Conservation (phyloP, 2,113 vertebrate genomes). For the Thinocorus orbignyianus region DNA sequence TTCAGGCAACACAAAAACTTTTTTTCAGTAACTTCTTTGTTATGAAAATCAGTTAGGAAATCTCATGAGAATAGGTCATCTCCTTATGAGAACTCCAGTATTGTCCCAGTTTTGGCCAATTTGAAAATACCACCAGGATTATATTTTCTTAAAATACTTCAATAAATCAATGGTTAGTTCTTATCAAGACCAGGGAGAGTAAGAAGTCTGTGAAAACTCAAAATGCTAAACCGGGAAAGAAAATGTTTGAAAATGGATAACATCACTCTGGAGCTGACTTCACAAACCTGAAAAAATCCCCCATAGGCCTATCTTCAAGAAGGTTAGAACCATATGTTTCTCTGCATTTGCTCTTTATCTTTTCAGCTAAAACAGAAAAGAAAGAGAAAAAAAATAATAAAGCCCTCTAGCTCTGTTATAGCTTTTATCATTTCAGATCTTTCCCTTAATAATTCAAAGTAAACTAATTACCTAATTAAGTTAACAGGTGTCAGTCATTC, state of each 20-base stretch:
- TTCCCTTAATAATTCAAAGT: slow-evolving; percentile 56
- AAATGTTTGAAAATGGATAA: slow-evolving; percentile 58
- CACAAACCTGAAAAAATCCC: slow-evolving; percentile 46
- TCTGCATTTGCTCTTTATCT: slow-evolving; percentile 38
- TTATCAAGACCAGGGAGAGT: not conserved
- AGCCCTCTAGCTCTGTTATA: slow-evolving; percentile 34
- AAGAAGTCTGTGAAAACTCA: slow-evolving; percentile 20
- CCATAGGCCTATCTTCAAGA: slow-evolving; percentile 32
- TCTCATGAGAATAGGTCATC: slow-evolving; percentile 8
- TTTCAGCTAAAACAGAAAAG: slow-evolving; percentile 50
- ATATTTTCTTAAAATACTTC: not conserved
- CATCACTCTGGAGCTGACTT: slow-evolving; percentile 46
- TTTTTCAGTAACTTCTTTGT: slow-evolving; percentile 43
- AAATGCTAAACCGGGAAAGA: slow-evolving; percentile 51
- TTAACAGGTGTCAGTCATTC: slow-evolving; percentile 59
- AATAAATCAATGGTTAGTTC: not conserved
- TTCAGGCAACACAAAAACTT: slow-evolving; percentile 8
- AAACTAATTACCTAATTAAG: slow-evolving; percentile 67
- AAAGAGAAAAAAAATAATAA: slow-evolving; percentile 32
- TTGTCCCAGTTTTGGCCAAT: not conserved
- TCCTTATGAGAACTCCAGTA: not conserved
- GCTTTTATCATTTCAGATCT: slow-evolving; percentile 34
- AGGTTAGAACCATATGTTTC: slow-evolving; percentile 65
- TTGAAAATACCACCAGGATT: not conserved
- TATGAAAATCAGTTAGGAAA: slow-evolving; percentile 24